Percentiles rank a stretch among this genome's conserved stretches.
Conservation (phyloP, 2,113 vertebrate genomes). For the Martes martes region DNA sequence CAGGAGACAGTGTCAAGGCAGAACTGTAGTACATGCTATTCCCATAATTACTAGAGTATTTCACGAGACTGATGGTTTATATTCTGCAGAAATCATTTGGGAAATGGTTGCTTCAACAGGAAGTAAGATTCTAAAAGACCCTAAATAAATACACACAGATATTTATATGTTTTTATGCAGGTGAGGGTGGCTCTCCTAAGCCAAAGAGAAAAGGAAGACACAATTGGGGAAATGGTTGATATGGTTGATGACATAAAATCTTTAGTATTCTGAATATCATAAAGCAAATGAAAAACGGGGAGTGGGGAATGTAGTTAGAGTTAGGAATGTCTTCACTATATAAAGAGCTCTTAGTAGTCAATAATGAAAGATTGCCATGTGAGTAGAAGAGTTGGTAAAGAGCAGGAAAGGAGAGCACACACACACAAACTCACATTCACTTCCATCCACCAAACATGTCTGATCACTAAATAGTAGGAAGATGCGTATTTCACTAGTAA, state of each 20-base stretch:
- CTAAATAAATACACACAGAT: slow-evolving; percentile 29
- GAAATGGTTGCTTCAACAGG: not conserved
- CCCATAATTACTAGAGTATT: not conserved
- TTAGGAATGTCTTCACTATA: not conserved
- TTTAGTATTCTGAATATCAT: not conserved
- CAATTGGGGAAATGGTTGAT: not conserved
- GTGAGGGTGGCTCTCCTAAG: not conserved
- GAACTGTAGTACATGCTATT: not conserved
- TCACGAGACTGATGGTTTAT: not conserved
- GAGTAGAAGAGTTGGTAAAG: not conserved
- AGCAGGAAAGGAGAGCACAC: not conserved
- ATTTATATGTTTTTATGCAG: not conserved
- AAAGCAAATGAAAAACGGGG: not conserved
- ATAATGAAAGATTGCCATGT: not conserved
- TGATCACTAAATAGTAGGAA: not conserved
- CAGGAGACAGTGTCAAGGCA: not conserved
- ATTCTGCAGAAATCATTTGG: not conserved
- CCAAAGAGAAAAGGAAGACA: not conserved
- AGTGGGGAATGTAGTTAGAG: not conserved
- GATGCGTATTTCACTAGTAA: not conserved
- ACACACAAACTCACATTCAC: rapidly evolving
- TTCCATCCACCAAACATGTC: not conserved
- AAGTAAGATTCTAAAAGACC: not conserved
- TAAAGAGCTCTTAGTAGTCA: slow-evolving; percentile 30
- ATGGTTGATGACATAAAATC: not conserved